Percentiles rank a stretch among this genome's conserved stretches.
Evolutionary conservation across 2,888 invertebrate species (phyloP).

Genomic region (Notodromas monacha): DNA sequence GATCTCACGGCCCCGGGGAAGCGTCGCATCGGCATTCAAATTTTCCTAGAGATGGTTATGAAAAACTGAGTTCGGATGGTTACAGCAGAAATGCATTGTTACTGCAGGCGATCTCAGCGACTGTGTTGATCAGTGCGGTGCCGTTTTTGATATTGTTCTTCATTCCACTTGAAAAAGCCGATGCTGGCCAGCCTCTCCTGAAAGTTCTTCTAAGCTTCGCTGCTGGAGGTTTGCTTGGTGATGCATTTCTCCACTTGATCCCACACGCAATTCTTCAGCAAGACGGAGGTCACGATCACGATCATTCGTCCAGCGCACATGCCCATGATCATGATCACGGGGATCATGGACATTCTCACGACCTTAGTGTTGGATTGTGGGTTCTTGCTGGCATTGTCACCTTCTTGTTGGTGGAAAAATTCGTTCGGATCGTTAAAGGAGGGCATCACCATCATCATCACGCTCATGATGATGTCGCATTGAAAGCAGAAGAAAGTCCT

Average conservation of each 20-base stretch:
- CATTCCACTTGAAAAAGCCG: constrained; percentile 59
- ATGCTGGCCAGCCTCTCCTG: constrained; percentile 46
- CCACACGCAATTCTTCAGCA: constrained; percentile 51
- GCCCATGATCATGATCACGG: constrained; percentile 21
- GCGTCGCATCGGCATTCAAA: too few relatives aligned
- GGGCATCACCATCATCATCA: constrained; percentile 39
- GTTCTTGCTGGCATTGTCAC: constrained; percentile 70
- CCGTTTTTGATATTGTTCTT: constrained; percentile 73
- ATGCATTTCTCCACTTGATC: constrained; percentile 91
- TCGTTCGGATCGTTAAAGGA: constrained; percentile 52
- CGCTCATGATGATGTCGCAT: constrained; percentile 8
- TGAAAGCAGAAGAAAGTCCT: constrained; percentile 11
- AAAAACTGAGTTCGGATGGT: too few relatives aligned
- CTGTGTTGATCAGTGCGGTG: constrained; percentile 67
- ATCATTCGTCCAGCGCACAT: constrained; percentile 18
- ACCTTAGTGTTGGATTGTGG: constrained; percentile 71
- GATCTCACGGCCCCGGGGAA: too few relatives aligned
- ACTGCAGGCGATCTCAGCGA: constrained; percentile 54
- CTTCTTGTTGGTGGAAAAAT: constrained; percentile 73
- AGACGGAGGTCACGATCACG: constrained; percentile 16
- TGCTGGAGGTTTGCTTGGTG: constrained; percentile 76
- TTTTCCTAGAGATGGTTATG: too few relatives aligned
- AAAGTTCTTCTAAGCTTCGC: constrained; percentile 75
- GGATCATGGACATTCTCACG: constrained; percentile 27
- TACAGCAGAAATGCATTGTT: constrained; percentile 22